Percentiles rank a stretch among this genome's conserved stretches.
Evolutionary conservation across 2,113 vertebrate species (phyloP).

Genomic region (Serilophus lunatus): DNA sequence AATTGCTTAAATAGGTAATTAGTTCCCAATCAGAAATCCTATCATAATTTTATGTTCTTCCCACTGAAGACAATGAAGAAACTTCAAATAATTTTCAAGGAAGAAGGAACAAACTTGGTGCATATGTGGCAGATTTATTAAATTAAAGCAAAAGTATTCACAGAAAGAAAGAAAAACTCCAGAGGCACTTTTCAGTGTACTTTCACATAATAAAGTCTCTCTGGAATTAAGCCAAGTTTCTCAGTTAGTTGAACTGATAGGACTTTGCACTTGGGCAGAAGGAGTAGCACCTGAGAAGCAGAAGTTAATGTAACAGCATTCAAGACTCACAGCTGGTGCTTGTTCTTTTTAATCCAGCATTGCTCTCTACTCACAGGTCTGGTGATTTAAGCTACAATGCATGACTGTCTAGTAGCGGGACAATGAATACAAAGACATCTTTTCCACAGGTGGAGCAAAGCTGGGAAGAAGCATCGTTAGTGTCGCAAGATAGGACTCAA

Average conservation of each 20-base stretch:
- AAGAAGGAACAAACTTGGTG: background rate
- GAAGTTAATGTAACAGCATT: background rate
- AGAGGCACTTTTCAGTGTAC: background rate
- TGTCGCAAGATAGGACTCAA: background rate
- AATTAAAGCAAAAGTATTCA: background rate
- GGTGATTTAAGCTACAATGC: background rate
- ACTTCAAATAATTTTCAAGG: background rate
- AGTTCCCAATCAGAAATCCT: slow-evolving; percentile 54
- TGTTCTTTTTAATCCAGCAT: background rate
- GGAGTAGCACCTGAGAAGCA: background rate
- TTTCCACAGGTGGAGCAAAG: background rate
- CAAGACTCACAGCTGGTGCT: background rate
- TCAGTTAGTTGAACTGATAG: background rate
- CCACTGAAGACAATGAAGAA: background rate
- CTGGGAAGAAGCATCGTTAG: background rate
- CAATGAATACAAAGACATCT: background rate
- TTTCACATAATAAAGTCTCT: background rate
- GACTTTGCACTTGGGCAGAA: background rate
- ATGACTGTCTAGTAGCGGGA: background rate
- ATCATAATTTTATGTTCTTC: background rate
- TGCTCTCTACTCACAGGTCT: background rate
- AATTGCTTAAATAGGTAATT: slow-evolving; percentile 68
- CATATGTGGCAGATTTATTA: background rate
- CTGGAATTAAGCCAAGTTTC: background rate
- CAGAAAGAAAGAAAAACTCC: background rate